Evolutionary conservation across 2,888 invertebrate species (phyloP).

Genomic region (Bruchidius siliquastri): DNA sequence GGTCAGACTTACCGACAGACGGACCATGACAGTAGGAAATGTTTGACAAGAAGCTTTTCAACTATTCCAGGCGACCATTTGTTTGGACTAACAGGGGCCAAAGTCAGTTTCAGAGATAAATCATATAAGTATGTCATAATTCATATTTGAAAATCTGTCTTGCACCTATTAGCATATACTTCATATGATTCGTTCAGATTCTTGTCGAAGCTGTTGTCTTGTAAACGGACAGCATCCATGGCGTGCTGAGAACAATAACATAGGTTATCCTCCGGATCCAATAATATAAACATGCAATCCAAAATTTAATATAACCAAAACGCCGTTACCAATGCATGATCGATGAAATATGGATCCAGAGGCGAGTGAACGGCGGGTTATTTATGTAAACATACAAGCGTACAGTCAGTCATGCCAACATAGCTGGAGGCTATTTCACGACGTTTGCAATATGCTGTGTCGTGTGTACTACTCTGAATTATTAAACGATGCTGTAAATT

Average conservation of each 20-base stretch:
- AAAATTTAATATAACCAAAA: not conserved
- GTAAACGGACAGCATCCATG: too few species aligned
- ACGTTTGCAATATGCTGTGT: not conserved
- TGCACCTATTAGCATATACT: too few species aligned
- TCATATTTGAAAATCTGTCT: too few species aligned
- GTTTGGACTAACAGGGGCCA: too few species aligned
- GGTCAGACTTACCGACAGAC: too few species aligned
- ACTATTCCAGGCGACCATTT: too few species aligned
- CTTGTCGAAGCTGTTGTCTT: too few species aligned
- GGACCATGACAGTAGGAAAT: too few species aligned
- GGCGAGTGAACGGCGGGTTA: not conserved
- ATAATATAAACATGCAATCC: not conserved
- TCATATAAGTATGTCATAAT: too few species aligned
- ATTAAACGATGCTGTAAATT: not conserved
- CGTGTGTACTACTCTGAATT: not conserved
- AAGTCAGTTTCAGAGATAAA: too few species aligned
- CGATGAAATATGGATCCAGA: not conserved
- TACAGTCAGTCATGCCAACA: not conserved
- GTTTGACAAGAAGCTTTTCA: too few species aligned
- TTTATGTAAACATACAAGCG: not conserved
- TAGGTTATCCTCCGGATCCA: not conserved
- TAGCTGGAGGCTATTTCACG: not conserved
- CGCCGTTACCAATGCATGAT: not conserved
- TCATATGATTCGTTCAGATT: too few species aligned
- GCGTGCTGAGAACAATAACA: not conserved